Conservation (phyloP, 2,113 vertebrate genomes). For the Poecilia latipinna region DNA sequence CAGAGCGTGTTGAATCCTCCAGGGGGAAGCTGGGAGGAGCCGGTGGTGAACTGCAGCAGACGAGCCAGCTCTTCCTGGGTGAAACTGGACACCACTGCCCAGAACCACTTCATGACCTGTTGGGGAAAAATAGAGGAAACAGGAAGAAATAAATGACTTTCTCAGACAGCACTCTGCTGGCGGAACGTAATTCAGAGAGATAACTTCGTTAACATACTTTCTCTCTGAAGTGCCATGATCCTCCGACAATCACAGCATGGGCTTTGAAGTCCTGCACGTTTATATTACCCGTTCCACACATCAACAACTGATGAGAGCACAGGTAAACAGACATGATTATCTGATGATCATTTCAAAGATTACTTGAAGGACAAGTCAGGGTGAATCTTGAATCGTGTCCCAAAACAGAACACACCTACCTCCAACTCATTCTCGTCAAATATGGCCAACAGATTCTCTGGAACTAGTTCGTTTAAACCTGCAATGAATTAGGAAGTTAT, state of each 20-base stretch:
- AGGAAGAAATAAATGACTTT: conserved; percentile 13
- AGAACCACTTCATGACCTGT: conserved; percentile 99
- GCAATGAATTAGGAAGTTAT: conserved; percentile 57
- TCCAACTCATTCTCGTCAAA: conserved; percentile 99
- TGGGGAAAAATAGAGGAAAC: neutral
- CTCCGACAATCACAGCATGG: conserved; percentile 95
- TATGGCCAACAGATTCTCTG: conserved; percentile 97
- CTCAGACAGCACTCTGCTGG: conserved; percentile 3
- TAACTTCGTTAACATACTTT: conserved; percentile 80
- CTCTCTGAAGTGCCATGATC: conserved; percentile 97
- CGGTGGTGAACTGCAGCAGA: conserved; percentile 97
- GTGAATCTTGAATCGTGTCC: conserved; percentile 4
- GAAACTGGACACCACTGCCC: conserved; percentile 97
- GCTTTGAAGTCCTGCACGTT: conserved; percentile 97
- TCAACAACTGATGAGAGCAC: conserved; percentile 85
- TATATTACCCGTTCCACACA: conserved; percentile 98
- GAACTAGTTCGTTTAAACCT: conserved; percentile 97
- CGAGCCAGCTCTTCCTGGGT: conserved; percentile 97
- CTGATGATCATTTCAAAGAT: neutral
- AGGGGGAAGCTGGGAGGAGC: conserved; percentile 95
- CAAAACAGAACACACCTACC: conserved; percentile 75
- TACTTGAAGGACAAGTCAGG: too few relatives aligned
- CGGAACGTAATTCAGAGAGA: neutral
- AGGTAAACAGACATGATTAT: neutral
- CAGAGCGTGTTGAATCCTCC: conserved; percentile 97